A percentile compares a stretch with the other conserved stretches of the same genome.
Conservation (phyloP, 2,797 vertebrate species). For the Glossophaga mutica region DNA sequence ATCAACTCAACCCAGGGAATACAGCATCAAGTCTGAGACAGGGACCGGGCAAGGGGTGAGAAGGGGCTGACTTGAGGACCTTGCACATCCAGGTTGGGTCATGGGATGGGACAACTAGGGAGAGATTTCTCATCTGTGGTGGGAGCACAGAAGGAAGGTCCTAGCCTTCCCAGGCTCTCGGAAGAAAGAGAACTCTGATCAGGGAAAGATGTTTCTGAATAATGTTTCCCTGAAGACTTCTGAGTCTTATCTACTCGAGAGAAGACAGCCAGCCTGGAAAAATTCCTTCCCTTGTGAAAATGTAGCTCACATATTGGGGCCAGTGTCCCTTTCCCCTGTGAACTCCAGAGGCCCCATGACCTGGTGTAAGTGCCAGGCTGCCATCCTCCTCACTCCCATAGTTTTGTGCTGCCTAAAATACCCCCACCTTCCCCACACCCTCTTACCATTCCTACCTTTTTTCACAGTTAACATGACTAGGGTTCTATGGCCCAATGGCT, state of each 20-base stretch:
- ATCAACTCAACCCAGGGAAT: background rate
- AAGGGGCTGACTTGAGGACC: background rate
- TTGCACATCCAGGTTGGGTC: background rate
- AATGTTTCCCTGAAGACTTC: background rate
- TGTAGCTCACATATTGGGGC: background rate
- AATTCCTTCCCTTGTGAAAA: background rate
- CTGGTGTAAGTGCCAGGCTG: background rate
- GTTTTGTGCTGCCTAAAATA: background rate
- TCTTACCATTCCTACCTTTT: background rate
- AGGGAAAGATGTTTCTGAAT: background rate
- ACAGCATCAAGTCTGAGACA: background rate
- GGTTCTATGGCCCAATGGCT: background rate
- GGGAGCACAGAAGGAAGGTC: background rate
- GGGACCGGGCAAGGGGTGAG: background rate
- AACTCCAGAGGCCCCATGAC: too few relatives aligned
- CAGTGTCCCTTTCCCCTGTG: background rate
- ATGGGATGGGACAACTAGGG: background rate
- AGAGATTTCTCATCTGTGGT: background rate
- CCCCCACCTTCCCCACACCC: background rate
- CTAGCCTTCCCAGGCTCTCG: background rate
- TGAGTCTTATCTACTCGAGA: background rate
- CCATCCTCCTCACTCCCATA: background rate
- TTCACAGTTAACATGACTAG: background rate
- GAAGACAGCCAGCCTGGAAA: background rate
- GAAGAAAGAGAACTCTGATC: background rate